Conservation (phyloP, 2,113 vertebrate species). For the Xiphophorus maculatus region DNA sequence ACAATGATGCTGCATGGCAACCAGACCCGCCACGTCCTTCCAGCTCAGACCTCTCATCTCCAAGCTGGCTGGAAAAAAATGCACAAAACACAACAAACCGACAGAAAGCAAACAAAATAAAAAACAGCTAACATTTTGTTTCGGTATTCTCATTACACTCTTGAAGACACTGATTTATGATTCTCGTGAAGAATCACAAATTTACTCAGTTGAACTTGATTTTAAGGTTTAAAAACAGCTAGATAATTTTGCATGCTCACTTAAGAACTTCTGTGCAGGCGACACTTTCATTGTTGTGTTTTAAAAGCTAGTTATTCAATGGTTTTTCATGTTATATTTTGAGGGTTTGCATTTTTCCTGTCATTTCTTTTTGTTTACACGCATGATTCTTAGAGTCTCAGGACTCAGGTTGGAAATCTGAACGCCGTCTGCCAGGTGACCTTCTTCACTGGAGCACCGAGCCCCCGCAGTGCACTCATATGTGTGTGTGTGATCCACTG, state of each 20-base stretch:
- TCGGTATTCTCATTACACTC: neutral
- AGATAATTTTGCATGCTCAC: neutral
- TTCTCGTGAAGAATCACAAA: neutral
- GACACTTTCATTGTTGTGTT: neutral
- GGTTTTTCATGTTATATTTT: neutral
- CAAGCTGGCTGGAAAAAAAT: no score
- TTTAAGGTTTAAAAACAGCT: neutral
- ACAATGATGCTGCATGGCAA: neutral
- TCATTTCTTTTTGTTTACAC: slow-evolving; percentile 1
- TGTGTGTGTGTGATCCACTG: slow-evolving; percentile 47
- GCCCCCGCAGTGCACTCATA: slow-evolving; percentile 32
- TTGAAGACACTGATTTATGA: neutral
- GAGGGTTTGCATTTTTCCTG: neutral
- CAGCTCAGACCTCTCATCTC: no score
- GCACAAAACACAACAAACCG: neutral
- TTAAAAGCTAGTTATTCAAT: neutral
- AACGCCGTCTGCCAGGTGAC: slow-evolving; percentile 47
- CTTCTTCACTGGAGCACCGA: slow-evolving; percentile 51
- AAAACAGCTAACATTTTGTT: neutral
- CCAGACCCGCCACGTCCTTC: neutral
- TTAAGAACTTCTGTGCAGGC: neutral
- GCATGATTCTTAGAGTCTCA: neutral
- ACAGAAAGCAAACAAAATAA: neutral
- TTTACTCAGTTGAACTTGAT: neutral
- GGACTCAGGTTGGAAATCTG: slow-evolving; percentile 39